Percentiles rank a stretch among this genome's conserved stretches.
Conservation (phyloP, 2,113 vertebrate genomes). For the Apodemus speciosus region DNA sequence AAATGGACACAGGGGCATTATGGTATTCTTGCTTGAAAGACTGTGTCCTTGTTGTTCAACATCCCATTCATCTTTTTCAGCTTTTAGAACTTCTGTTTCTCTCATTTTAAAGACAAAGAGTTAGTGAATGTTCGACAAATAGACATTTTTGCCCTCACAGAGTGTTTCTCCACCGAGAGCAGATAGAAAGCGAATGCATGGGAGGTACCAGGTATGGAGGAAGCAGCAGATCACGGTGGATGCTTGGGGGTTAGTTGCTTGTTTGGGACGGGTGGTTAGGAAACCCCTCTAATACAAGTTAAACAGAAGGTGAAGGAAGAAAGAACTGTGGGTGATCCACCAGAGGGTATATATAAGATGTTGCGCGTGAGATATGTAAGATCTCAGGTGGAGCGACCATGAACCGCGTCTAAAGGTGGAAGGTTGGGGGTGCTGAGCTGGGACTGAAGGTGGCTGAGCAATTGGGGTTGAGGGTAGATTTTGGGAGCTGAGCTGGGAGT, state of each 20-base stretch:
- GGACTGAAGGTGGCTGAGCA: too few relatives aligned
- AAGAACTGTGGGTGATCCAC: not conserved
- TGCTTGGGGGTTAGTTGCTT: not conserved
- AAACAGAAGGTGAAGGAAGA: not conserved
- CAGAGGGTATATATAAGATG: not conserved
- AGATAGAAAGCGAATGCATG: not conserved
- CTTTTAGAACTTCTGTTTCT: not conserved
- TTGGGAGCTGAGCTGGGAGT: too few relatives aligned
- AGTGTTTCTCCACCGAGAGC: not conserved
- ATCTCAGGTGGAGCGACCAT: too few relatives aligned
- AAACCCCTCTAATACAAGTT: not conserved
- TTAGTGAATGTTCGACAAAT: not conserved
- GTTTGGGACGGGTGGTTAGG: not conserved
- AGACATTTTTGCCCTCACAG: not conserved
- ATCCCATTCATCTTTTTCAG: not conserved
- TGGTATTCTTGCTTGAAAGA: not conserved
- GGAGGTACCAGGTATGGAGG: not conserved
- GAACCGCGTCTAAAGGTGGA: too few relatives aligned
- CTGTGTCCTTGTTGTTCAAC: not conserved
- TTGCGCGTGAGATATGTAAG: too few relatives aligned
- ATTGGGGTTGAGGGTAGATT: too few relatives aligned
- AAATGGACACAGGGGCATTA: not conserved
- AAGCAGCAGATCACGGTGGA: not conserved
- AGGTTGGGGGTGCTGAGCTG: too few relatives aligned
- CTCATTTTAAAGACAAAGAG: not conserved